Evolutionary conservation across 92 coral and sea anemone species (phyloP).

Genomic region (Heliopora coerulea): DNA sequence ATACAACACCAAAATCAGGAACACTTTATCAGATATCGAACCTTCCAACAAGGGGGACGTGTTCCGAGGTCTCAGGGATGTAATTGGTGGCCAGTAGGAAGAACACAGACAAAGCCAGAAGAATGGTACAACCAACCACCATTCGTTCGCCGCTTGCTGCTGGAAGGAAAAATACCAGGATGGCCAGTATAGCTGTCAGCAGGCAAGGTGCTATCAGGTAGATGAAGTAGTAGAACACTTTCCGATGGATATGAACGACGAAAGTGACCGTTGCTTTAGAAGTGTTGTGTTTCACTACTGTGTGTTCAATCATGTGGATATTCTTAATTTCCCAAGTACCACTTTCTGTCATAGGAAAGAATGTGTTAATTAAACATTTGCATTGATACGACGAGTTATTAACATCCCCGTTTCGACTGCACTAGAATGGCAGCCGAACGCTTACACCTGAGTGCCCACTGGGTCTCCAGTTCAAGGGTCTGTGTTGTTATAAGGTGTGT

Average conservation of each 20-base stretch:
- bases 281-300: constrained; percentile 44
- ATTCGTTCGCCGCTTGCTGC: constrained; percentile 96
- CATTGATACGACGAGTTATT: too few species aligned
- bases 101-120: constrained; percentile 87
- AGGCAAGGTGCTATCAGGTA: constrained; percentile 85
- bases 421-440: too few species aligned
- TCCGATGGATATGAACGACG: constrained; percentile 80
- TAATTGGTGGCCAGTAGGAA: constrained; percentile 82
- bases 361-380: too few species aligned
- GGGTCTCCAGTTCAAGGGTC: too few species aligned
- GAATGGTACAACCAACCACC: constrained; percentile 94
- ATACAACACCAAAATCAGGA: too few species aligned
- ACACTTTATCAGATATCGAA: constrained; percentile 13
- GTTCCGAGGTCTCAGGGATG: constrained; percentile 93
- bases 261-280: constrained; percentile 64
- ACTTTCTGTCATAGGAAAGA: too few species aligned
- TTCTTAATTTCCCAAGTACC: constrained; percentile 74
- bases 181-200: constrained; percentile 76
- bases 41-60: constrained; percentile 88
- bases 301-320: constrained; percentile 51
- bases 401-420: too few species aligned
- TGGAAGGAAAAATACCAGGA: constrained; percentile 74
- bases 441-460: too few species aligned
- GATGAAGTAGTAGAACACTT: constrained; percentile 80
- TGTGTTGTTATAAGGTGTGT: too few species aligned